A percentile compares a stretch with the other conserved stretches of the same genome.
Evolutionary conservation across 2,113 vertebrate genomes (phyloP).

Genomic region (Camelus dromedarius): DNA sequence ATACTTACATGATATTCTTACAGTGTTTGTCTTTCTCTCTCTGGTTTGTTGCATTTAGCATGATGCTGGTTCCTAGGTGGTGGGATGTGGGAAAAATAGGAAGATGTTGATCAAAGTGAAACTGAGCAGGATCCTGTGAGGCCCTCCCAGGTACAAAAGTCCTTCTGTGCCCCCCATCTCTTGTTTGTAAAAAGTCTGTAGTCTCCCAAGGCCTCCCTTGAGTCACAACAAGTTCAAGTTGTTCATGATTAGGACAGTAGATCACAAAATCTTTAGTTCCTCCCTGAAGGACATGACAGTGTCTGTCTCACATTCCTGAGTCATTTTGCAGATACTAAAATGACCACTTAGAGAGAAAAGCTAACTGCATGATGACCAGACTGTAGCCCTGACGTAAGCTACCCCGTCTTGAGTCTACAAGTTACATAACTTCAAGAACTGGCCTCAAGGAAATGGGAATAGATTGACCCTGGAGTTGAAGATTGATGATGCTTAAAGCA

Average conservation of each 20-base stretch:
- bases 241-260: background rate
- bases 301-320: background rate
- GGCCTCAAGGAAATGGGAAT: background rate
- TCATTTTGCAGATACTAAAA: background rate
- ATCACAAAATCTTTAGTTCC: background rate
- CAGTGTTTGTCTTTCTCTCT: background rate
- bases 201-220: background rate
- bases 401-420: background rate
- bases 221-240: background rate
- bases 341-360: background rate
- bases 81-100: background rate
- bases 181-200: background rate
- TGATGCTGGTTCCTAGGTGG: background rate
- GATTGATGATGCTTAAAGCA: background rate
- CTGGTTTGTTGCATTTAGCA: background rate
- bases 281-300: background rate
- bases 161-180: background rate
- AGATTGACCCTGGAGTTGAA: background rate
- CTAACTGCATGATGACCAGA: background rate
- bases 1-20: background rate
- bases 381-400: background rate
- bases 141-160: background rate
- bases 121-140: fast-evolving
- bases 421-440: background rate
- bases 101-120: background rate